Evolutionary conservation across 2,888 invertebrate genomes (phyloP).

Genomic region (Cactoblastis cactorum): DNA sequence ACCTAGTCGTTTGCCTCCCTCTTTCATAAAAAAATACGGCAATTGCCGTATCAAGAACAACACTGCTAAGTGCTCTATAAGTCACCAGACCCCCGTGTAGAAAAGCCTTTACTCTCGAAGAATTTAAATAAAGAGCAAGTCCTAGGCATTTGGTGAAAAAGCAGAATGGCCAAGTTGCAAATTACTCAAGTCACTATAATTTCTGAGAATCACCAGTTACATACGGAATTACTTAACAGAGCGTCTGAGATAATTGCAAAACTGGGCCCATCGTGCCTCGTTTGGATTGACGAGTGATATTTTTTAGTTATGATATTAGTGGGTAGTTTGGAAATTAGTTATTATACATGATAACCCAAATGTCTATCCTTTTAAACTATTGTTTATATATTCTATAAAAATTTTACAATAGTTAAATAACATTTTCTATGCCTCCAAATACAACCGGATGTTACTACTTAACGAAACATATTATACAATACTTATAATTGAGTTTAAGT

Average conservation of each 20-base stretch:
- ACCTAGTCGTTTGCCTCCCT: too few species aligned
- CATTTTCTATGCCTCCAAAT: too few species aligned
- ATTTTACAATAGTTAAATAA: too few species aligned
- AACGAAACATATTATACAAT: too few species aligned
- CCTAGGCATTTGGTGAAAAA: constrained; percentile 12
- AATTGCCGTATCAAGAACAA: neutral
- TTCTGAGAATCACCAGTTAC: constrained; percentile 14
- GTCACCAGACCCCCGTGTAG: neutral
- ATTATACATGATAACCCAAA: too few species aligned
- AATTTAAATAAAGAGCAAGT: constrained; percentile 15
- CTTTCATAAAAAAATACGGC: too few species aligned
- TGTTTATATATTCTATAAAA: too few species aligned
- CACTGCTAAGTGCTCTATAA: neutral
- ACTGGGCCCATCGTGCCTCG: constrained; percentile 11
- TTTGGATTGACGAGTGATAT: constrained; percentile 1
- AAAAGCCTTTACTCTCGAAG: constrained; percentile 6
- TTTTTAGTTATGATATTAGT: neutral
- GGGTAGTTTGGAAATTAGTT: too few species aligned
- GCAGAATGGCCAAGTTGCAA: constrained; percentile 15
- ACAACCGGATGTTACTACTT: too few species aligned
- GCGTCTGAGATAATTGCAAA: constrained; percentile 11
- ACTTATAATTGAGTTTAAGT: too few species aligned
- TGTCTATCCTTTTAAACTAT: too few species aligned
- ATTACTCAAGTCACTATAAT: constrained; percentile 13
- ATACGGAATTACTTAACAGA: constrained; percentile 9